phyloP scores from a whole-genome alignment of 2,888 invertebrate genomes.

The Scaptomyza flava region DNA sequence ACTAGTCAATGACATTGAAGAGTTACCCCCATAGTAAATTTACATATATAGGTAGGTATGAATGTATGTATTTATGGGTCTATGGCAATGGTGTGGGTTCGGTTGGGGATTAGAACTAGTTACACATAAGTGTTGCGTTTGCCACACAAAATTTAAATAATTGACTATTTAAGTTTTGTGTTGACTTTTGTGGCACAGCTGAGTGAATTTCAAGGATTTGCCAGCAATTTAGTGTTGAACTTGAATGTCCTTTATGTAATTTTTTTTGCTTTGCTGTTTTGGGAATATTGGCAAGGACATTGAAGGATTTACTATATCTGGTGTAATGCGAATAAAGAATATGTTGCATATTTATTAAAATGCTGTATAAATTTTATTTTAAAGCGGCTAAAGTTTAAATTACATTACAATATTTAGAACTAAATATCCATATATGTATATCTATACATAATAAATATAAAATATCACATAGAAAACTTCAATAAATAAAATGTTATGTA shows the following conservation, averaged over 20 bases:
- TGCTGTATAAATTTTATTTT: too few species aligned
- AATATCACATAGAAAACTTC: too few species aligned
- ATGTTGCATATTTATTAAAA: too few species aligned
- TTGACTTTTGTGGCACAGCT: slow-evolving; percentile 29
- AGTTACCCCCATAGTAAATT: slow-evolving; percentile 25
- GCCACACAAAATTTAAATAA: slow-evolving; percentile 60
- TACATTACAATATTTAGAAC: too few species aligned
- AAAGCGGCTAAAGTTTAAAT: too few species aligned
- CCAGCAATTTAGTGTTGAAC: slow-evolving; percentile 33
- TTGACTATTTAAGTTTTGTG: slow-evolving; percentile 58
- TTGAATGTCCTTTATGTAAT: slow-evolving; percentile 28
- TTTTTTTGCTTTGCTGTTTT: neutral
- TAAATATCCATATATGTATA: too few species aligned
- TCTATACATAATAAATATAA: too few species aligned
- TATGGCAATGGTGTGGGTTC: neutral
- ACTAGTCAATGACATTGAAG: slow-evolving; percentile 74
- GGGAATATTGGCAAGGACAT: slow-evolving; percentile 5
- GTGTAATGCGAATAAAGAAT: too few species aligned
- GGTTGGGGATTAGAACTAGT: slow-evolving; percentile 42
- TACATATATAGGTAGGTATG: neutral
- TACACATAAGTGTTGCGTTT: slow-evolving; percentile 40
- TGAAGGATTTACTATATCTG: neutral
- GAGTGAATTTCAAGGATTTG: slow-evolving; percentile 30
- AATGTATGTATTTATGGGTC: slow-evolving; percentile 5
- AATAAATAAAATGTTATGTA: neutral